Evolutionary conservation across 2,113 vertebrate species (phyloP).

Genomic region (Ageneiosus marmoratus): DNA sequence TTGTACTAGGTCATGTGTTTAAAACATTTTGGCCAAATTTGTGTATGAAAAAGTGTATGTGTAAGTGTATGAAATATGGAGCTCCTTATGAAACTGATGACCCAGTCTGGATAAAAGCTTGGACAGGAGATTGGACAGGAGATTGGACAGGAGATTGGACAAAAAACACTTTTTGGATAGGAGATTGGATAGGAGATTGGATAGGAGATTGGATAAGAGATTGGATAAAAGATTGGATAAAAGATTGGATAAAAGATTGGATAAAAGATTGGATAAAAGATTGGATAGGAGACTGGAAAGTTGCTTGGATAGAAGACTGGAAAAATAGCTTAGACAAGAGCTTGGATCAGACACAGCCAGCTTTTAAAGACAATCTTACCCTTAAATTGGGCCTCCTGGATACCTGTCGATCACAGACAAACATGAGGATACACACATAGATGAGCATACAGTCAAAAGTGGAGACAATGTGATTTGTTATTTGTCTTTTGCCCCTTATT

Average conservation of each 20-base stretch:
- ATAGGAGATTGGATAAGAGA: too few relatives aligned
- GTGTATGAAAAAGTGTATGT: too few relatives aligned
- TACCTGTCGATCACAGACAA: slow-evolving; percentile 54
- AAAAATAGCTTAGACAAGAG: too few relatives aligned
- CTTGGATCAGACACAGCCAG: background rate
- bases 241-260: background rate
- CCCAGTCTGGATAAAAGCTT: background rate
- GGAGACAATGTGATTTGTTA: too few relatives aligned
- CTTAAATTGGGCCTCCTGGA: slow-evolving; percentile 55
- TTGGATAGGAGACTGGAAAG: too few relatives aligned
- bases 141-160: too few relatives aligned
- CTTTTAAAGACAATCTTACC: slow-evolving; percentile 47
- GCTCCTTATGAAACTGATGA: background rate
- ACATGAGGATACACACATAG: background rate
- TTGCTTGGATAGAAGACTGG: too few relatives aligned
- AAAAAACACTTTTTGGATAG: too few relatives aligned
- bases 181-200: background rate
- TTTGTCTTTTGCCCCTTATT: background rate
- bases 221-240: too few relatives aligned
- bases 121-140: background rate
- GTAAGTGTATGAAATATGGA: background rate
- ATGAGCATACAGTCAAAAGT: slow-evolving; percentile 1
- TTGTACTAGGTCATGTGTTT: background rate
- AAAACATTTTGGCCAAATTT: background rate
- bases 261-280: too few relatives aligned